Evolutionary conservation across 2,797 vertebrate species (phyloP), one percentile per base, ranked within the genome.

Genomic region (Falco concolor): DNA sequence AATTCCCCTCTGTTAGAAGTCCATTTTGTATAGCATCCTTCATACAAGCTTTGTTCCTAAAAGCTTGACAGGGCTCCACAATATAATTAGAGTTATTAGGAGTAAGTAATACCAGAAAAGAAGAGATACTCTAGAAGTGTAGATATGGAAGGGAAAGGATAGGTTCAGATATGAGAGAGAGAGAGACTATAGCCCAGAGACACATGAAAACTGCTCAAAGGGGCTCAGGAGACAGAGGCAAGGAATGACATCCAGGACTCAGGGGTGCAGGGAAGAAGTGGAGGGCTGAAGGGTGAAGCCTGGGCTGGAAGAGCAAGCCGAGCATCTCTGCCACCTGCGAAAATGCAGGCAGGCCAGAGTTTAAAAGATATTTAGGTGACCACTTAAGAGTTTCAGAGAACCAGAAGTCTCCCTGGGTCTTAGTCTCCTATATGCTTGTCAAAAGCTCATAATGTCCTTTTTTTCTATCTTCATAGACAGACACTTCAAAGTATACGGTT

Each of bases 81-180:
- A 78, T 25, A 21, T 63, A 96, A 96, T 96, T 95, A 20, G 86
- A 21, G 87, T 89, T 65, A 94, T 97, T 97, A 95, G 61, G n/a
- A 89, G 95, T 92, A 96, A 96, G 24, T 72, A 94, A 97, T 89
- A 95, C 74, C 75, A 95, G 78, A 93, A 92, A 82, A 91, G 47
- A 87, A 72, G 38, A 84, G 93, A 89, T 70, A 86, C 27, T 63
- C 77, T 87, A 15, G 53, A 93, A 88, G 18, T 34, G 38, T 40
- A 95, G 95, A 67, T 79, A 85, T 2, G 18, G 75, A 92, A 91
- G 27, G 44, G 45, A 91, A 94, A 23, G 64, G 53, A 42, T 45
- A 64, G 10, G 24, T 69, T 91, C 75, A 72, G 32, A 34, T 85
- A 78, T 4, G 78, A 82, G 79, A 89, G 32, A 90, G 56, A 74